A percentile compares a stretch with the other conserved stretches of the same genome.
Evolutionary conservation across 1,140 invertebrate species (phyloP).

Genomic region (Macrosteles quadrilineatus): DNA sequence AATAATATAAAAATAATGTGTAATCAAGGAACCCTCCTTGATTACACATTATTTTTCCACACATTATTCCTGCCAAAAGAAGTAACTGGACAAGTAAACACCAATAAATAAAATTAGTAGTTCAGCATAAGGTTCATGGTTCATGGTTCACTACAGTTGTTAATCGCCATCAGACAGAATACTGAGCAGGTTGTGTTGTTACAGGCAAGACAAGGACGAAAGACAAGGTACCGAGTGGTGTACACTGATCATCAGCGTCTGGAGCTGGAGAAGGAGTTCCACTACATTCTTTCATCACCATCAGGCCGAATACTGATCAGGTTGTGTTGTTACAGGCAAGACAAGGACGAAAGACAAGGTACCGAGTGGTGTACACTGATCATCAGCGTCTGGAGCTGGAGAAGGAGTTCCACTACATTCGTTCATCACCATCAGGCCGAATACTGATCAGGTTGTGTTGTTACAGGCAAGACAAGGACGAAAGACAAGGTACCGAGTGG

Average conservation of each 20-base stretch:
- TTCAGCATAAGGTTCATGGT: too few relatives aligned
- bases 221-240: conserved; percentile 95
- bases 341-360: conserved; percentile 98
- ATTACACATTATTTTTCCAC: too few relatives aligned
- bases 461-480: conserved; percentile 93
- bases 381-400: conserved; percentile 95
- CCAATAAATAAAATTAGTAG: too few relatives aligned
- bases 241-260: conserved; percentile 95
- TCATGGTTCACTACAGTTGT: too few relatives aligned
- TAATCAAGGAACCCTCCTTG: too few relatives aligned
- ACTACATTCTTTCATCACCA: conserved; percentile 92
- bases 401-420: conserved; percentile 93
- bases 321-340: conserved; percentile 83
- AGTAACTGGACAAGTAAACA: too few relatives aligned
- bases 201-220: conserved; percentile 94
- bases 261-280: conserved; percentile 98
- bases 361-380: conserved; percentile 96
- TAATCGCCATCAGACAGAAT: too few relatives aligned
- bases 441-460: conserved; percentile 48
- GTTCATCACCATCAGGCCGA: conserved; percentile 96
- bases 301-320: conserved; percentile 89
- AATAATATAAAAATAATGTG: too few relatives aligned
- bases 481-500: conserved; percentile 99
- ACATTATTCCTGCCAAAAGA: too few relatives aligned
- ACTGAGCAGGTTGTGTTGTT: too few relatives aligned